Base-by-base conservation (phyloP, 2,888 invertebrate species). In the Parnassius smintheus region DNA sequence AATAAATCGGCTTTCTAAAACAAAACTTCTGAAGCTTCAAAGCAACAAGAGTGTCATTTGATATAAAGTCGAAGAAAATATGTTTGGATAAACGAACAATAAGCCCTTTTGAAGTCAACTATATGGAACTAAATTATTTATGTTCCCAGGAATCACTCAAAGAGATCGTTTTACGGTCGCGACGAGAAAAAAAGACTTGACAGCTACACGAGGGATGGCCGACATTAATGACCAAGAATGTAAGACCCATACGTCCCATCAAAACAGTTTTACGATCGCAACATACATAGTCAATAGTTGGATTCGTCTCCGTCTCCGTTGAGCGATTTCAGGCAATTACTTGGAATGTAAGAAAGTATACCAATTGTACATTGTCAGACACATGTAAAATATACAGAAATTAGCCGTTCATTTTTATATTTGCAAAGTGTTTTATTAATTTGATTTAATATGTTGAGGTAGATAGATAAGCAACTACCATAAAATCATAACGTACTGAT, bases 141-240 rank as follows among this genome's bases (percentile, higher is more conserved):
- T 75, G 80, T 86, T 89, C 84, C 74, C 63, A 78, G 83, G 84
- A 86, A 87, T 86, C 78, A 85, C 76, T 86, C 81, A 82, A 83
- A 83, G 77, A 77, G 77, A 78, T 81, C 76, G 78, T 80, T 87
- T 86, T 83, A 86, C 82, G 79, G 78, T 63, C 69, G 72, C 72
- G 75, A 80, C 76, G 80, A 77, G 76, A 66, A 73, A 73, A 72
- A 72, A 71, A 70, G 67, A 71, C 67, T 71, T 74, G 74, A 75
- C 75, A 70, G 66, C 64, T 55, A 55, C 59, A 59, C 65, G 61
- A 75, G 76, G 75, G 75, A 77, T 74, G 74, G 72, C 71, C 72
- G 81, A 81, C 82, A 79, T 88, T 86, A 83, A 89, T 79, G 85
- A 80, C 76, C 71, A 68, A 68, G 77, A 84, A 81, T 80, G 83